These are phyloP conservation scores for Prochilodus magdalenae DNA, from an alignment of 2,113 vertebrate species.

Conservation along the genomic window DNA sequence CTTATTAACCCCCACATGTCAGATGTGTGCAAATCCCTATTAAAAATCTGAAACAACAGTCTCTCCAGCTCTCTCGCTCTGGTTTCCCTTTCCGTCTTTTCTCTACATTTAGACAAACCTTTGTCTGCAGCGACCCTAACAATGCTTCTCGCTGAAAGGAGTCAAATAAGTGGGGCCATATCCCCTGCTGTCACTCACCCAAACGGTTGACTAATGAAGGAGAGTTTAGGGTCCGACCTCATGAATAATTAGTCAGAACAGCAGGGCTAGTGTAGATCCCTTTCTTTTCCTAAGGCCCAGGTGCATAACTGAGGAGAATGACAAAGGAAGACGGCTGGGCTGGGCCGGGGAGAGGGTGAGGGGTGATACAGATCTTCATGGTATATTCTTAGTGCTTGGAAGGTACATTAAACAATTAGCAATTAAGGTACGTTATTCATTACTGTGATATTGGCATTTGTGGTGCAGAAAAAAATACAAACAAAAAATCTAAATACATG, in stretches of 20 bases:
- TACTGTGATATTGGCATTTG: no score
- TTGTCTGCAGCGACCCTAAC: not conserved
- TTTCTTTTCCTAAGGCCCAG: constrained; percentile 18
- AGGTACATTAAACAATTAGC: not conserved
- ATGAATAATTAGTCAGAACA: constrained; percentile 45
- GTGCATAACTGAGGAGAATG: constrained; percentile 4
- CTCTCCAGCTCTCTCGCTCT: not conserved
- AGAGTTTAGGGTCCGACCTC: constrained; percentile 42
- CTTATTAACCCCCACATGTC: no score
- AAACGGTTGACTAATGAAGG: constrained; percentile 28
- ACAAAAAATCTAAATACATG: no score
- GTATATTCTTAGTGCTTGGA: not conserved
- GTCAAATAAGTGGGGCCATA: not conserved
- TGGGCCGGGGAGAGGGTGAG: not conserved
- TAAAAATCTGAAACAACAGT: no score
- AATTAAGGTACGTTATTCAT: no score
- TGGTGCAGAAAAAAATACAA: no score
- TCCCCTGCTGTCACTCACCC: not conserved
- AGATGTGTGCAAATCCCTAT: no score
- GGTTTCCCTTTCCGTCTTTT: not conserved
- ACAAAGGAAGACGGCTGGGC: not conserved
- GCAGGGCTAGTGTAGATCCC: constrained; percentile 6
- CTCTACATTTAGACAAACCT: not conserved
- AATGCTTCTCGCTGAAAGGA: constrained; percentile 1
- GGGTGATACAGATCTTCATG: constrained; percentile 4